Base-by-base conservation (phyloP, 2,888 invertebrate species). In the Uropetala carovei region DNA sequence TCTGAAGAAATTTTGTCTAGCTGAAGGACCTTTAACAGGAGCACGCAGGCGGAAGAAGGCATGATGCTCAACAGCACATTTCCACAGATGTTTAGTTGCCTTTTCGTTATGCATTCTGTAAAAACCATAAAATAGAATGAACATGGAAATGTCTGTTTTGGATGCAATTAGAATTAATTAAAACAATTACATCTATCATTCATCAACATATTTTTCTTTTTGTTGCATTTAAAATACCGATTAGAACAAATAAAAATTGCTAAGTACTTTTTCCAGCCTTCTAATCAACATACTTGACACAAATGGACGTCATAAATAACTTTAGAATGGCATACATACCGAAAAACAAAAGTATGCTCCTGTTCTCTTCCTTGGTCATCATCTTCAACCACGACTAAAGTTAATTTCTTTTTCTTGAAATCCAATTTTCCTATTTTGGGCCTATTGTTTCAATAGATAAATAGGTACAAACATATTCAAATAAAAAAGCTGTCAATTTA, bases 11-110 rank as follows among this genome's bases (percentile, higher is more conserved):
- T 98, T 99, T 95, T 99, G 99, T 43, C 98, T 96, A 0, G 98
- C 98, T 58, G 97, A 98, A 5, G 98, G 98, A 1, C 98, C 98
- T 95, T 98, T 98, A 0, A 98, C 97, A 0, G 98, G 98, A 64
- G 98, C 98, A 93, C 98, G 97, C 92, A 99, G 96, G 93, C 99
- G 97, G 96, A 99, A 99, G 96, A 99, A 99, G 0, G 99, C 98
- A 96, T 99, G 99, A 96, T 99, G 99, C 95, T 99, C 99, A 0
- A 99, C 98, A 57, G 99, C 99, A 96, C 99, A 99, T 95, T 99
- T 99, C 99, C 99, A 99, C 93, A 99, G 96, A 95, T 99, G 99
- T 95, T 99, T 99, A 95, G 99, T 99, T 0, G 99, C 99, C 95
- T 99, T 99, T 95, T 99, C 99, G 95, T 99, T 99, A 94, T 98